A percentile compares a stretch with the other conserved stretches of the same genome.
Conservation (phyloP, 2,797 vertebrate genomes). For the Antennarius maculatus region DNA sequence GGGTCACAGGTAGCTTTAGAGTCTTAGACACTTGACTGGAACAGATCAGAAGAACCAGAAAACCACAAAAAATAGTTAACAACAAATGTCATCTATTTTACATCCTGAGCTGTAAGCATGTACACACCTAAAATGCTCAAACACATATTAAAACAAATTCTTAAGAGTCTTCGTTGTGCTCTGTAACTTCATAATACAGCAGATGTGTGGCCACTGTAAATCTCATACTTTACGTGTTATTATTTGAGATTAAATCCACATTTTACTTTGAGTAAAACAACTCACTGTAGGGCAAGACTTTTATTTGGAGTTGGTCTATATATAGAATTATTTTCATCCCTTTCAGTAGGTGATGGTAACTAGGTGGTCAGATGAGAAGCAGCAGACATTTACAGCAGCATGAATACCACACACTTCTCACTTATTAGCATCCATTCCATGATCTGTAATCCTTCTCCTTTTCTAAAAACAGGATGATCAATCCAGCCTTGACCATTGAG, state of each 20-base stretch:
- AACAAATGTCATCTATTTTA: not conserved
- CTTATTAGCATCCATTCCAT: not conserved
- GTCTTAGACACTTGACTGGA: slow-evolving; percentile 75
- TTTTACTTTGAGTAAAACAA: no score
- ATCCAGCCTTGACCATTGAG: no score
- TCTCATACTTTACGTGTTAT: no score
- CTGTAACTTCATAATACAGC: no score
- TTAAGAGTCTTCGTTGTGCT: no score
- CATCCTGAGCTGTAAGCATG: no score
- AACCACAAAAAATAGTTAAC: not conserved
- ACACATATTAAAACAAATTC: no score
- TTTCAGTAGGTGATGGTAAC: not conserved
- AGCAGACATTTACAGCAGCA: not conserved
- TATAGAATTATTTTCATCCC: not conserved
- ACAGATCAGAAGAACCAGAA: slow-evolving; percentile 12
- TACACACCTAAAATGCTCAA: no score
- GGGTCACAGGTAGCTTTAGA: slow-evolving; percentile 83
- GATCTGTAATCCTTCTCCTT: not conserved
- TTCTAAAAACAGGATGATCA: not conserved
- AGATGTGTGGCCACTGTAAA: no score
- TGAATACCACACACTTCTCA: not conserved
- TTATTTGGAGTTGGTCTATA: no score
- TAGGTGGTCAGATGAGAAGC: not conserved
- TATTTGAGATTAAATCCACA: no score
- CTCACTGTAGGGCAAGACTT: no score